phyloP scores from a whole-genome alignment of 2,888 invertebrate species.

The Liodrosophila aerea region DNA sequence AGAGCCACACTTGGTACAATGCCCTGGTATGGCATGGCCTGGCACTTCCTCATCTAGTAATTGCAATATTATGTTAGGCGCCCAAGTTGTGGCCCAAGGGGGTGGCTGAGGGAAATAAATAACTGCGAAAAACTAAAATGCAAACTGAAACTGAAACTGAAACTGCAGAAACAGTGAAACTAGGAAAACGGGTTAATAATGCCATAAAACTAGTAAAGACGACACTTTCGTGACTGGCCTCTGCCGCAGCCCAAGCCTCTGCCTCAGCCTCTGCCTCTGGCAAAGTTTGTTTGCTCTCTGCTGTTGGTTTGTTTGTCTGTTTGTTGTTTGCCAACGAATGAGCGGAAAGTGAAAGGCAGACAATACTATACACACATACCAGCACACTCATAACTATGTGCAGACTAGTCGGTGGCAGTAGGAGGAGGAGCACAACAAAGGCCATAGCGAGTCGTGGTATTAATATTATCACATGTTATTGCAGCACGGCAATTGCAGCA shows the following conservation, averaged over 20 bases:
- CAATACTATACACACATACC: conserved; percentile 13
- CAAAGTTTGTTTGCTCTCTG: conserved; percentile 40
- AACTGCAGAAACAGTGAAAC: conserved; percentile 42
- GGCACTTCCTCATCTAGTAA: conserved; percentile 49
- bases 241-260: conserved; percentile 27
- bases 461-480: conserved; percentile 51
- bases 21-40: background rate
- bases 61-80: conserved; percentile 56
- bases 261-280: conserved; percentile 36
- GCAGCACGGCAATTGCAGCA: conserved; percentile 35
- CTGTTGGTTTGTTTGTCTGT: conserved; percentile 47
- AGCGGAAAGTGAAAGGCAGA: conserved; percentile 69
- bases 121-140: conserved; percentile 23
- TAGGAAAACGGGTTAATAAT: conserved; percentile 78
- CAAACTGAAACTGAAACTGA: conserved; percentile 9
- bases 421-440: conserved; percentile 34
- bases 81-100: conserved; percentile 33
- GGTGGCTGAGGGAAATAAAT: conserved; percentile 30
- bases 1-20: conserved; percentile 10
- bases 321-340: conserved; percentile 22
- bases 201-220: conserved; percentile 74
- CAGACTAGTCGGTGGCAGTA: conserved; percentile 15
- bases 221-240: conserved; percentile 74
- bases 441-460: conserved; percentile 51
- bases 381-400: conserved; percentile 3